Conservation (phyloP, 2,797 vertebrate genomes). For the Micrastur ruficollis region DNA sequence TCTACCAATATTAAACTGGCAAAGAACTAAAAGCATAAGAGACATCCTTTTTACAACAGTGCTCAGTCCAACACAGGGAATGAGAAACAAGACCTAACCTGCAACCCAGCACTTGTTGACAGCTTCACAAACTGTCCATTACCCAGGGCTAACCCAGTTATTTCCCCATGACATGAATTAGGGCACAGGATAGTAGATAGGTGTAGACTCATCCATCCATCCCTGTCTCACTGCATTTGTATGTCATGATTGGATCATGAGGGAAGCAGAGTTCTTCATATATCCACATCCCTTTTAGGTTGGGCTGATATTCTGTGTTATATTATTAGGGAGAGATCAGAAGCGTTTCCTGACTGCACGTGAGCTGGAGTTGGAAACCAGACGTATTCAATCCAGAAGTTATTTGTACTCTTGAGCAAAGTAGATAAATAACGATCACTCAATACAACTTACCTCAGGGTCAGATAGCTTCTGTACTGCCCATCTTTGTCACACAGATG, state of each 20-base stretch:
- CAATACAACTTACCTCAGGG: background rate
- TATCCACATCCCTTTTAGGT: background rate
- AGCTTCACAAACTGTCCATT: background rate
- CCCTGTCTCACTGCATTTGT: background rate
- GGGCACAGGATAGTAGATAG: background rate
- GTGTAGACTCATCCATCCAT: background rate
- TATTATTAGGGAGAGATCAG: background rate
- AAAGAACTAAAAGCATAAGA: background rate
- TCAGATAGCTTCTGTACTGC: background rate
- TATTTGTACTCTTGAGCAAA: background rate
- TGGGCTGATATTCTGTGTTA: background rate
- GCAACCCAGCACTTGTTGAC: background rate
- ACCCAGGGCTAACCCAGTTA: background rate
- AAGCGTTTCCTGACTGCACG: background rate
- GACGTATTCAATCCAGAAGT: background rate
- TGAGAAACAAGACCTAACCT: background rate
- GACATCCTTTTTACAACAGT: background rate
- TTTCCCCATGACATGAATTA: background rate
- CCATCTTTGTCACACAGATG: background rate
- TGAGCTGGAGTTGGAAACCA: background rate
- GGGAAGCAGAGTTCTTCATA: background rate
- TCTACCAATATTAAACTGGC: background rate
- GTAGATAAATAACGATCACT: background rate
- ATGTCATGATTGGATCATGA: rapidly evolving
- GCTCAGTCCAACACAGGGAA: background rate